Evolutionary conservation across 2,113 vertebrate genomes (phyloP), one percentile per base, ranked within the genome.

Genomic region (Acanthochromis polyacanthus): DNA sequence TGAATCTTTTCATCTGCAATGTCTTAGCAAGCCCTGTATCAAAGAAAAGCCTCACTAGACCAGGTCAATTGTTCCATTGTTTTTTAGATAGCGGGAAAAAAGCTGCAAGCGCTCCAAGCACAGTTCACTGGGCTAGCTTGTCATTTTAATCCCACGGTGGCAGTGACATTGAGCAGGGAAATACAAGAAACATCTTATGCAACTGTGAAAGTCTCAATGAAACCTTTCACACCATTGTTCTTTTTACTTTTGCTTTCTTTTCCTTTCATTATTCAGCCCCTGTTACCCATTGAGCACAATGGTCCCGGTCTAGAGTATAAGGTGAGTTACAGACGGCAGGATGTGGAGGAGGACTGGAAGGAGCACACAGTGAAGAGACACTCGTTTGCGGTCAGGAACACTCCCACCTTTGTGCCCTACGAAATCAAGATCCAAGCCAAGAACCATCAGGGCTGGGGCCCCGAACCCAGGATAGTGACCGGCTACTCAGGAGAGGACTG

Each of bases 401-500:
- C 97, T 0, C 95, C 97, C 9, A 97, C 97, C 4, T 99, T 97
- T 1, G 95, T 97, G 23, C 97, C 96, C 5, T 99, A 97, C 0
- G 97, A 99, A 71, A 95, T 99, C 86, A 96, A 96, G 82, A 96
- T 99, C 55, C 98, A 98, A 81, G 94, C 97, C 0, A 89, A 92
- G 48, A 99, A 99, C 76, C 91, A 93, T 25, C 89, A 96, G 16
- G 98, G 98, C 30, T 92, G 94, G 14, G 97, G 94, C 4, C 98
- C 98, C 0, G 95, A 96, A 1, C 98, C 98, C 0, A 93, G 87
- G 19, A 5, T 96, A 14, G 92, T 96, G 74, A 91, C 89, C 0
- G 96, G 96, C 0, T 97, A 96, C 82, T 99, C 98, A 0, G 97
- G 97, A 87, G 98, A 99, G 80, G 98, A 99, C 6, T 94, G 98